A percentile compares a stretch with the other conserved stretches of the same genome.
phyloP scores from a whole-genome alignment of 2,113 vertebrate genomes.

The Stigmatopora argus region DNA sequence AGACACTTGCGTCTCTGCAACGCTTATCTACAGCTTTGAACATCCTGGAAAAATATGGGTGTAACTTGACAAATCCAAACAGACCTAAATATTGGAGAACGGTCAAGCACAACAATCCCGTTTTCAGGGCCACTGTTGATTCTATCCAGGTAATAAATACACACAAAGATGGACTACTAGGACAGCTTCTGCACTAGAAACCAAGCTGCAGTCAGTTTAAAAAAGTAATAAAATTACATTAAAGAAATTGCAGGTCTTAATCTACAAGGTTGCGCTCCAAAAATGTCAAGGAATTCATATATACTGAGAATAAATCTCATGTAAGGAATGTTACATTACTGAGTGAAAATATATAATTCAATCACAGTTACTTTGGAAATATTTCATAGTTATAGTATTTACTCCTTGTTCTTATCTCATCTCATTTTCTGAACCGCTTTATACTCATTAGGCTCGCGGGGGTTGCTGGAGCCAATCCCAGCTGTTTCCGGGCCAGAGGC shows the following conservation, averaged over 20 bases:
- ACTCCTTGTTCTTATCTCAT: too few relatives aligned
- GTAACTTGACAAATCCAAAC: slow-evolving; percentile 78
- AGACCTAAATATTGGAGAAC: slow-evolving; percentile 84
- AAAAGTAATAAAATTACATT: neutral
- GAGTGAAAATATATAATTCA: too few relatives aligned
- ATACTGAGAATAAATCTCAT: too few relatives aligned
- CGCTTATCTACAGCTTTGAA: slow-evolving; percentile 80
- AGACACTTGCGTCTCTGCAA: slow-evolving; percentile 63
- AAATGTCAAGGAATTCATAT: too few relatives aligned
- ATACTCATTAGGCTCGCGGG: too few relatives aligned
- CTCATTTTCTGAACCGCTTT: too few relatives aligned
- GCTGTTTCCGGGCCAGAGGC: too few relatives aligned
- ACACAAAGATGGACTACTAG: neutral
- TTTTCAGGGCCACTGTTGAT: slow-evolving; percentile 83
- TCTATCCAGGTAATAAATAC: slow-evolving; percentile 73
- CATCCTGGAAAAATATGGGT: slow-evolving; percentile 88
- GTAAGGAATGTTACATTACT: too few relatives aligned
- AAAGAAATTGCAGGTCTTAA: neutral
- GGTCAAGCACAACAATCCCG: slow-evolving; percentile 88
- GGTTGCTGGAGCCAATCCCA: too few relatives aligned
- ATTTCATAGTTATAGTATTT: too few relatives aligned
- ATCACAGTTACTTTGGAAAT: too few relatives aligned
- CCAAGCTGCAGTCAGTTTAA: too few relatives aligned
- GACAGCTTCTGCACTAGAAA: neutral
- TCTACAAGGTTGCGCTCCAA: neutral